Conservation (phyloP, 2,113 vertebrate species). For the Tenrec ecaudatus region DNA sequence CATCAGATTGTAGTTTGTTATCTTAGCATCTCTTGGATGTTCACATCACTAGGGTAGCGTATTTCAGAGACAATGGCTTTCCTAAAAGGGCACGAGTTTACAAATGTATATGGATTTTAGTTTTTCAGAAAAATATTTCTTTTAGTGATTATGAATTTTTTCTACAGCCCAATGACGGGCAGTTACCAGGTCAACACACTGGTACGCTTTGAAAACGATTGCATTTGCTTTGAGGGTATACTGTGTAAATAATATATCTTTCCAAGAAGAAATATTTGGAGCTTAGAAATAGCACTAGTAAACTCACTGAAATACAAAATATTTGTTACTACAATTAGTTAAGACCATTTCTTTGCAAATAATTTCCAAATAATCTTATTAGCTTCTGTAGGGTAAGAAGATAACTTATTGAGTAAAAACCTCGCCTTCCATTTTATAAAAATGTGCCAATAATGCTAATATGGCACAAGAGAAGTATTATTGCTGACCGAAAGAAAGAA, state of each 20-base stretch:
- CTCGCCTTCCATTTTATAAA: not conserved
- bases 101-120: not conserved
- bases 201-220: not conserved
- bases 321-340: not conserved
- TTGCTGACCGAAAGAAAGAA: slow-evolving; percentile 10
- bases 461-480: not conserved
- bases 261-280: not conserved
- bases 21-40: not conserved
- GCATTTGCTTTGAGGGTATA: slow-evolving; percentile 39
- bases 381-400: not conserved
- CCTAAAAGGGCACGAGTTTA: not conserved
- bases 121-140: not conserved
- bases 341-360: not conserved
- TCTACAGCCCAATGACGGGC: not conserved
- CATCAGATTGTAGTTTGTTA: not conserved
- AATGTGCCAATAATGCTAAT: not conserved
- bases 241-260: slow-evolving; percentile 24
- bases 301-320: not conserved
- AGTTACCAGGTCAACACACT: slow-evolving; percentile 47
- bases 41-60: not conserved
- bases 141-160: not conserved
- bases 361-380: not conserved
- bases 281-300: not conserved
- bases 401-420: not conserved
- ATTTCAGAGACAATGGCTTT: not conserved